phyloP scores from a whole-genome alignment of 2,888 invertebrate species.

The Eumacrocentrus americanus region DNA sequence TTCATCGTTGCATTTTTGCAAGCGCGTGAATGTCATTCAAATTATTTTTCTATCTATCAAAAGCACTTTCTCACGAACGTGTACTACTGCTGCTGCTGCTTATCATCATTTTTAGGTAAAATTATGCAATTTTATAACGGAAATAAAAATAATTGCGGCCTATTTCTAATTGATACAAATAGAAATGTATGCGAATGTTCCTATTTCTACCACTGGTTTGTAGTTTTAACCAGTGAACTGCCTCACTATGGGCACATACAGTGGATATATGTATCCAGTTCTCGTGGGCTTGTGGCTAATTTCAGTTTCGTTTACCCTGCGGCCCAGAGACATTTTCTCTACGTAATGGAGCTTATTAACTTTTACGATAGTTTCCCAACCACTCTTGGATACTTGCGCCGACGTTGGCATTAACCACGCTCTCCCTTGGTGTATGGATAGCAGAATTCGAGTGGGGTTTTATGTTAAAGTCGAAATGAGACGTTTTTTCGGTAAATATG shows the following conservation, averaged over 20 bases:
- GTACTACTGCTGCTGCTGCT: neutral
- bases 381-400: conserved; percentile 21
- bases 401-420: conserved; percentile 16
- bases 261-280: conserved; percentile 9
- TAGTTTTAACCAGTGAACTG: no score
- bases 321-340: conserved; percentile 38
- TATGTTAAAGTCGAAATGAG: neutral
- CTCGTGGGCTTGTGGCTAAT: conserved; percentile 36
- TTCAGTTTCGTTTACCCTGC: conserved; percentile 38
- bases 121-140: neutral
- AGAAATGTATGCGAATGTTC: neutral
- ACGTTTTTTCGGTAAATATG: neutral
- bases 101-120: neutral
- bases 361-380: conserved; percentile 37
- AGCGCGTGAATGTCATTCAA: neutral
- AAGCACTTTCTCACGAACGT: no score
- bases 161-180: neutral
- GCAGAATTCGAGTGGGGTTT: neutral
- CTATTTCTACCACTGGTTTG: no score
- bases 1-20: neutral
- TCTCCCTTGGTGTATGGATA: neutral
- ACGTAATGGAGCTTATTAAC: conserved; percentile 44
- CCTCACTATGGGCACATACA: neutral
- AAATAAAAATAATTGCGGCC: neutral
- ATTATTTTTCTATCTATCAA: neutral